A percentile compares a stretch with the other conserved stretches of the same genome.
phyloP scores from a whole-genome alignment of 2,888 invertebrate genomes.

The Meganola albula region DNA sequence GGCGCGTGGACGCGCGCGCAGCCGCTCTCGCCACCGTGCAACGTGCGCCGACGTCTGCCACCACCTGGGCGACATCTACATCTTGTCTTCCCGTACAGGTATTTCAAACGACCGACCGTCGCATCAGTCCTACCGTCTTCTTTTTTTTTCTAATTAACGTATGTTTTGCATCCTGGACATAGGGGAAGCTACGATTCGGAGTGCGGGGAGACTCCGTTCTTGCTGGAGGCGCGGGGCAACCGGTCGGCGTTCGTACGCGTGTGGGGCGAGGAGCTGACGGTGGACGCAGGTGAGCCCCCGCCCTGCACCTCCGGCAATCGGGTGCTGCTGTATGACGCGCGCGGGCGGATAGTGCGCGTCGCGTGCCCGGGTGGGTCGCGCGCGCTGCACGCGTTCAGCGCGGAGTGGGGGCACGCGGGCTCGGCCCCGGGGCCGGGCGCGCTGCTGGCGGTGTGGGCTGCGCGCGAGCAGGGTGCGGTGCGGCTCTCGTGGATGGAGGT shows the following conservation, averaged over 20 bases:
- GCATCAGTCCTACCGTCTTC: too few relatives aligned
- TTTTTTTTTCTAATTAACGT: too few relatives aligned
- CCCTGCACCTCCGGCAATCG: slow-evolving; percentile 88
- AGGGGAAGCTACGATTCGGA: too few relatives aligned
- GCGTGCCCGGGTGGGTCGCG: slow-evolving; percentile 81
- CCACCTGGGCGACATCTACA: slow-evolving; percentile 49
- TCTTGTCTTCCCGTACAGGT: slow-evolving; percentile 59
- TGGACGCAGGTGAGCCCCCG: slow-evolving; percentile 72
- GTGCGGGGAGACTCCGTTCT: slow-evolving; percentile 87
- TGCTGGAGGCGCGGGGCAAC: slow-evolving; percentile 87
- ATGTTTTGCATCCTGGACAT: slow-evolving; percentile 23
- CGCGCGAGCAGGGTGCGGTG: slow-evolving; percentile 88
- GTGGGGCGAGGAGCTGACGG: slow-evolving; percentile 87
- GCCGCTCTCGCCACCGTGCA: slow-evolving; percentile 33
- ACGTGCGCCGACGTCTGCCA: slow-evolving; percentile 37
- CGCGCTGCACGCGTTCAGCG: slow-evolving; percentile 87
- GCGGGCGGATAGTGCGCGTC: slow-evolving; percentile 78
- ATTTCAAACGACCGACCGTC: too few relatives aligned
- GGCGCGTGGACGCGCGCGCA: slow-evolving; percentile 69
- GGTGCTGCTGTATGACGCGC: slow-evolving; percentile 87
- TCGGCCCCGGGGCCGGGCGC: slow-evolving; percentile 78
- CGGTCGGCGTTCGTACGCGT: slow-evolving; percentile 88
- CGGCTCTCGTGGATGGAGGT: slow-evolving; percentile 85
- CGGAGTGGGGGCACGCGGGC: slow-evolving; percentile 81
- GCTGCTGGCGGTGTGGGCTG: slow-evolving; percentile 89